Base-by-base conservation (phyloP, 2,888 invertebrate genomes). In the Malthinus seriepunctatus region DNA sequence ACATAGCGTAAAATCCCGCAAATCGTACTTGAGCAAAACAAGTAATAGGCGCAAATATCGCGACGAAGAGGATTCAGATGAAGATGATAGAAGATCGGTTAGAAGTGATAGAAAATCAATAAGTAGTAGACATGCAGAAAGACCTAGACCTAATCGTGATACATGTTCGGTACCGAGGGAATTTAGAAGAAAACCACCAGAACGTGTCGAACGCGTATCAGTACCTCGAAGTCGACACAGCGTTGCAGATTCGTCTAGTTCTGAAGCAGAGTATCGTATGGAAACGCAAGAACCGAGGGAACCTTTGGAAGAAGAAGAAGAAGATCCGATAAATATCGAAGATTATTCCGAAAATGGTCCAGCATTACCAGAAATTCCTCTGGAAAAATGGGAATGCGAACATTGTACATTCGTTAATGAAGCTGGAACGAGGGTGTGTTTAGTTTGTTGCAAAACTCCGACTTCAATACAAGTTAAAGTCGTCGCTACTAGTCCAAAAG, bases 381-480 rank as follows among this genome's bases (percentile, higher is more conserved):
- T 76, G 35, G 79, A 83, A 9, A 80, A 84, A 53, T 95, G 95
- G 95, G 87, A 91, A 64, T 95, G 95, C 76, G 91, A 93, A 71
- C 92, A 93, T 72, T 95, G 95, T 74, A 95, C 95, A 0, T 94
- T 88, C 74, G 89, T 93, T 2, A 95, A 95, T 74, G 88, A 90
- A 60, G 80, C 89, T 0, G 89, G 88, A 12, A 86, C 88, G 0
- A 86, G 88, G 67, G 90, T 95, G 35, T 95, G 95, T 73, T 83
- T 85, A 9, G 87, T 95, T 49, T 95, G 95, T 74, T 95, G 94
- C 72, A 93, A 93, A 74, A 95, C 95, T 0, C 86, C 87, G 0
- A 83, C 83, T 8, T 38, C 63, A 10, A 34, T 63, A 0, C 54
- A 65, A 39, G 67, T 64, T 11, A 72, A 72, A 56, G 37, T 70